These are phyloP conservation scores for Pachydiplax longipennis DNA, from an alignment of 2,888 invertebrate genomes.

Conservation along the genomic window DNA sequence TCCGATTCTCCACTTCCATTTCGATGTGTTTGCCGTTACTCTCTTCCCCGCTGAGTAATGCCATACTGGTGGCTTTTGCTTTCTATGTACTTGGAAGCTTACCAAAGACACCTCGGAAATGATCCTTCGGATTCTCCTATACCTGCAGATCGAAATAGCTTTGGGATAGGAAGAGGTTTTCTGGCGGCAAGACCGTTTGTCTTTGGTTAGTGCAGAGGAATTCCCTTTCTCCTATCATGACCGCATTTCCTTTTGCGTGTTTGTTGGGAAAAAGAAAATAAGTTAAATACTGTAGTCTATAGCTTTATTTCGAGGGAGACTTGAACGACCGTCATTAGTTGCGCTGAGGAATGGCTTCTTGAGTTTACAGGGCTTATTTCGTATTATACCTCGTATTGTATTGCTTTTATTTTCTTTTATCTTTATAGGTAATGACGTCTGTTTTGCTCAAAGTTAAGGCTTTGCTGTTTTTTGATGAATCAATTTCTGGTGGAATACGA, in stretches of 20 bases:
- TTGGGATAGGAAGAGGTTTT: not conserved
- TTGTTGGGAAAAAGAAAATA: not conserved
- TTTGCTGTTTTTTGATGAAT: too few species aligned
- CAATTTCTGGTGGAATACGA: not conserved
- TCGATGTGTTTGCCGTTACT: not conserved
- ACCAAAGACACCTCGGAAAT: not conserved
- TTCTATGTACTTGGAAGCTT: not conserved
- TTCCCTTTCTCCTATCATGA: not conserved
- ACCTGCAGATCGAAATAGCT: not conserved
- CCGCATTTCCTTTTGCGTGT: not conserved
- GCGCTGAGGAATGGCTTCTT: too few species aligned
- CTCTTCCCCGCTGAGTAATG: not conserved
- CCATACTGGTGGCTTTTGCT: too few species aligned
- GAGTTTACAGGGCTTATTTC: too few species aligned
- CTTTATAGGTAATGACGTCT: too few species aligned
- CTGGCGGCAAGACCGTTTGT: not conserved
- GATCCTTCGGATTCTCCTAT: not conserved
- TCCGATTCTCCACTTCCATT: not conserved
- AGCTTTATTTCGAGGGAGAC: not conserved
- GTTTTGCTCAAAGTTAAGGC: too few species aligned
- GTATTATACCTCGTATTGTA: too few species aligned
- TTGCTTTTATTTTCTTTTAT: too few species aligned
- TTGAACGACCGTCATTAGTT: not conserved
- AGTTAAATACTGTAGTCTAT: not conserved
- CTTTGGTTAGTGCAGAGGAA: not conserved